Evolutionary conservation across 1,140 invertebrate species (phyloP).

Genomic region (Coenobita brevimanus): DNA sequence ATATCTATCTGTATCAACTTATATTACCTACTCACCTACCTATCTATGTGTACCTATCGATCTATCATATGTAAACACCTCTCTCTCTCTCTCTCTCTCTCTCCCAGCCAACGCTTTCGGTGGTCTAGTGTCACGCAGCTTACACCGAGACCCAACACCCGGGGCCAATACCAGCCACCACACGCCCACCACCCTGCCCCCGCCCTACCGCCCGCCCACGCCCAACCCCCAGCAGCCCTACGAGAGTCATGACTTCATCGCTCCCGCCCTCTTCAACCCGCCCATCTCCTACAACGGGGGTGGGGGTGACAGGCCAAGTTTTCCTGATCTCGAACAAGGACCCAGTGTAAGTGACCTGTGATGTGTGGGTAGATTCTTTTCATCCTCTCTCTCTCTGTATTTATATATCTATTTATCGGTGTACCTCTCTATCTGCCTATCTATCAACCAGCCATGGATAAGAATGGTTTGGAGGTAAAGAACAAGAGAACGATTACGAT

Average conservation of each 20-base stretch:
- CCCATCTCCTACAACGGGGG: background rate
- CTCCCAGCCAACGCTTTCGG: background rate
- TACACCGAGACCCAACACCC: background rate
- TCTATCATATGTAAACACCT: background rate
- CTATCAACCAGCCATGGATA: too few relatives aligned
- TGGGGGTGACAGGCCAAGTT: background rate
- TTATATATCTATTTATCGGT: too few relatives aligned
- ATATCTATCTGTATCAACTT: background rate
- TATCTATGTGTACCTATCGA: background rate
- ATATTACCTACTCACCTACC: background rate
- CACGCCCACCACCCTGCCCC: conserved; percentile 1
- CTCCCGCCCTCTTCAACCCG: conserved; percentile 34
- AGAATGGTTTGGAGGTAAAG: too few relatives aligned
- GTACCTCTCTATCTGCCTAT: too few relatives aligned
- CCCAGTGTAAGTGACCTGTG: background rate
- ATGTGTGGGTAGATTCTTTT: too few relatives aligned
- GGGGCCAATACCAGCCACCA: background rate
- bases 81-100: background rate
- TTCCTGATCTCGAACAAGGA: background rate
- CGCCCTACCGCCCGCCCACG: background rate
- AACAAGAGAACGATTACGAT: too few relatives aligned
- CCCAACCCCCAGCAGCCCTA: background rate
- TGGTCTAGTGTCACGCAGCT: background rate
- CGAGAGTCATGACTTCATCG: background rate
- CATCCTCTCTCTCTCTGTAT: too few relatives aligned